phyloP scores from a whole-genome alignment of 2,797 vertebrate genomes.

The Iguana delicatissima region DNA sequence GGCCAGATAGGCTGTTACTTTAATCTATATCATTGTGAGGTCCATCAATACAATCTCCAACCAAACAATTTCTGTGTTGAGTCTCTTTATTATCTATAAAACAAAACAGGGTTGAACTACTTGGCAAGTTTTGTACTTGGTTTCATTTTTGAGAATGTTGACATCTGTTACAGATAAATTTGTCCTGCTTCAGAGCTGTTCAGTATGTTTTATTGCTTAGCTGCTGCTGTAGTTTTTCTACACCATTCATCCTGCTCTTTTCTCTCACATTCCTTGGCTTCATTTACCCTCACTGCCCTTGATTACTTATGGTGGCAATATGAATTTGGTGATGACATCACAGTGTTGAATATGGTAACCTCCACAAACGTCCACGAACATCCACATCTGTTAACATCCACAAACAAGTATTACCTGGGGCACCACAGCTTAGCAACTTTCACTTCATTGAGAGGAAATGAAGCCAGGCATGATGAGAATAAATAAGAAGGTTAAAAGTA shows the following conservation, averaged over 20 bases:
- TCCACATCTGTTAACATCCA: not conserved
- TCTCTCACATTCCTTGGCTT: too few relatives aligned
- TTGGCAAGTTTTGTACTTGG: not conserved
- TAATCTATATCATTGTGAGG: slow-evolving; percentile 26
- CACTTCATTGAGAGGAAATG: not conserved
- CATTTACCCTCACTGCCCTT: not conserved
- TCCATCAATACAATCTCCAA: slow-evolving; percentile 18
- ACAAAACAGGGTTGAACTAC: not conserved
- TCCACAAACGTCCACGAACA: too few relatives aligned
- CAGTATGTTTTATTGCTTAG: not conserved
- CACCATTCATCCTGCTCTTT: not conserved
- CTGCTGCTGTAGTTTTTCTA: slow-evolving; percentile 1
- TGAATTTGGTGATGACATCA: not conserved
- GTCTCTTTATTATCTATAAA: slow-evolving; percentile 18
- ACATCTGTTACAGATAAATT: not conserved
- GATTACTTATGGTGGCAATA: not conserved
- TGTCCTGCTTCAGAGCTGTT: not conserved
- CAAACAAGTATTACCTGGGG: not conserved
- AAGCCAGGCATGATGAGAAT: not conserved
- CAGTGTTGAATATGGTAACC: not conserved
- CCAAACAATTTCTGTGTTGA: slow-evolving; percentile 21
- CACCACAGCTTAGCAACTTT: not conserved
- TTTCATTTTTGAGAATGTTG: not conserved
- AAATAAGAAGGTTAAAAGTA: not conserved
- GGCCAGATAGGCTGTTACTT: slow-evolving; percentile 14